phyloP scores from a whole-genome alignment of 2,113 vertebrate genomes.

The Collichthys lucidus region DNA sequence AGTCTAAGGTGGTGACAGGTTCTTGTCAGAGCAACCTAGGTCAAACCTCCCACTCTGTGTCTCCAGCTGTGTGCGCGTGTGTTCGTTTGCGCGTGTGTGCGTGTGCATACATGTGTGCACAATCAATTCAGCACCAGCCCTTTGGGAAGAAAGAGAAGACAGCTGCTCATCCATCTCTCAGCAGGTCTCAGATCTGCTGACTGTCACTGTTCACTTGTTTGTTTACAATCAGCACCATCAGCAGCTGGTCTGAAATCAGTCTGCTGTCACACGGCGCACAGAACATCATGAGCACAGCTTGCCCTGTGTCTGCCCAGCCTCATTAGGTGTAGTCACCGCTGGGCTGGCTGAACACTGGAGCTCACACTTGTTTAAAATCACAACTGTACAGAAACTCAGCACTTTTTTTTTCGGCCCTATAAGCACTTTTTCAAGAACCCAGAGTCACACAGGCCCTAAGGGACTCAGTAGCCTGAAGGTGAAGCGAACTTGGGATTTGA shows the following conservation, averaged over 20 bases:
- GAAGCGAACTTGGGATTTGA: conserved; percentile 21
- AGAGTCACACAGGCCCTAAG: conserved; percentile 30
- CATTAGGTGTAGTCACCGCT: conserved; percentile 65
- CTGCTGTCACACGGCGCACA: conserved; percentile 29
- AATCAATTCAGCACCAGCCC: not conserved
- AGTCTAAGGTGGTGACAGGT: conserved; percentile 60
- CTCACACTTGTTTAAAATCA: conserved; percentile 62
- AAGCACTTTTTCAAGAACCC: conserved; percentile 61
- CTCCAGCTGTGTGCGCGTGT: conserved; percentile 35
- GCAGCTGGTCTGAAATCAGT: conserved; percentile 69
- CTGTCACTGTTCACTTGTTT: conserved; percentile 66
- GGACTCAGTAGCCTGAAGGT: conserved; percentile 35
- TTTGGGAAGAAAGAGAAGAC: conserved; percentile 19
- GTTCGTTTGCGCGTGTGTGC: not conserved
- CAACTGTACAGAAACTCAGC: conserved; percentile 50
- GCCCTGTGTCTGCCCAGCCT: conserved; percentile 57
- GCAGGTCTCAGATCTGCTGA: conserved; percentile 67
- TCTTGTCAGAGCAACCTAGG: conserved; percentile 57
- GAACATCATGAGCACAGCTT: conserved; percentile 71
- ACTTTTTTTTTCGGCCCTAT: conserved; percentile 51
- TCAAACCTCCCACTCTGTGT: conserved; percentile 38
- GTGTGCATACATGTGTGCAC: not conserved
- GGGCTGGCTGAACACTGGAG: conserved; percentile 45
- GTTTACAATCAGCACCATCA: conserved; percentile 61
- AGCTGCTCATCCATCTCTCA: conserved; percentile 64